These are phyloP conservation scores for Clitarchus hookeri DNA, from an alignment of 2,888 invertebrate species.

Conservation along the genomic window DNA sequence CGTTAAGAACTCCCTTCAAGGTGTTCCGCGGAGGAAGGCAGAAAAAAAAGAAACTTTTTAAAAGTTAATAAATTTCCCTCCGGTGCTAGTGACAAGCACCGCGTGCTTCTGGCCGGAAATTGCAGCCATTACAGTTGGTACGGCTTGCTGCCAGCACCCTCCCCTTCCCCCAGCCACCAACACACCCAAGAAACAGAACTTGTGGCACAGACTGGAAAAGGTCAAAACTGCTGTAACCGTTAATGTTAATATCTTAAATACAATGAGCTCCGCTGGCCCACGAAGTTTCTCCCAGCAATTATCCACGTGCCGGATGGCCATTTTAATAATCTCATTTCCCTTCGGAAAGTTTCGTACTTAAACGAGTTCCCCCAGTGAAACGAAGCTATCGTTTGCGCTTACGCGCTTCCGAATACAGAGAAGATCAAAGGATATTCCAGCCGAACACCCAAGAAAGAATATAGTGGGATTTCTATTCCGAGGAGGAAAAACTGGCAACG, in stretches of 20 bases:
- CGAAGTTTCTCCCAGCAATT: background rate
- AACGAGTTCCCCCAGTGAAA: background rate
- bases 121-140: constrained; percentile 9
- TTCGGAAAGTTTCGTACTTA: background rate
- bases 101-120: background rate
- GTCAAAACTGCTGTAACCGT: constrained; percentile 7
- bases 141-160: background rate
- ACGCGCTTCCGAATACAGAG: background rate
- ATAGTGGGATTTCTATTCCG: too few species aligned
- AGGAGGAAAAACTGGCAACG: too few species aligned
- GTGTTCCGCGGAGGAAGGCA: background rate
- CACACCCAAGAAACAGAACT: background rate
- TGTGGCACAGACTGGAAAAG: background rate
- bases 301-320: background rate
- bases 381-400: background rate
- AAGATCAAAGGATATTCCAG: background rate
- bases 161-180: background rate
- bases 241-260: background rate
- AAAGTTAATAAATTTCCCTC: constrained; percentile 14
- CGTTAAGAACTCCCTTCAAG: constrained; percentile 14
- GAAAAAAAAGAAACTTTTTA: background rate
- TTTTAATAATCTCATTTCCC: background rate
- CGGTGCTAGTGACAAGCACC: constrained; percentile 14
- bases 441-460: background rate
- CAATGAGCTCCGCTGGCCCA: background rate